Percentiles rank a stretch among this genome's conserved stretches.
phyloP scores from a whole-genome alignment of 2,797 vertebrate species.

The Yasuhikotakia modesta region DNA sequence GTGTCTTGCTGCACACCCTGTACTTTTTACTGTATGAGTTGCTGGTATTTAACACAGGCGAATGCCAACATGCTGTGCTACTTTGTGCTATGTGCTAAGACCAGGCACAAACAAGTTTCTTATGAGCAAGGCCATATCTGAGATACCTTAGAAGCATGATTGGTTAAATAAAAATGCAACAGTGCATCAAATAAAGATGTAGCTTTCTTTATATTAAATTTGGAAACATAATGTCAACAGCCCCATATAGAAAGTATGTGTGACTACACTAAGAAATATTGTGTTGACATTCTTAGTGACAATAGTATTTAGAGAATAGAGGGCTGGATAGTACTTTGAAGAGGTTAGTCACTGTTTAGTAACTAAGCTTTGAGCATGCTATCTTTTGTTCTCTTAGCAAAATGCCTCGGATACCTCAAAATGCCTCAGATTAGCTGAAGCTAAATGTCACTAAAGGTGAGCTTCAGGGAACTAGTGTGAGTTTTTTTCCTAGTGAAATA shows the following conservation, averaged over 20 bases:
- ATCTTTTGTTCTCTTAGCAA: conserved; percentile 5
- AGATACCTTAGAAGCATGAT: neutral
- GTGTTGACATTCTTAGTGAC: conserved; percentile 4
- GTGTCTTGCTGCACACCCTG: neutral
- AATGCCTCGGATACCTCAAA: conserved; percentile 15
- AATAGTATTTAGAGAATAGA: neutral
- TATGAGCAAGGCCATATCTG: neutral
- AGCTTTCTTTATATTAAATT: neutral
- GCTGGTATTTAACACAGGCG: neutral
- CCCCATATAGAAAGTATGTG: neutral
- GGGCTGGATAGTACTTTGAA: neutral
- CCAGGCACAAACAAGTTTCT: neutral
- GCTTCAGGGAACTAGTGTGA: conserved; percentile 68
- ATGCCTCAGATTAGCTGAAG: conserved; percentile 46
- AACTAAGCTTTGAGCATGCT: conserved; percentile 3
- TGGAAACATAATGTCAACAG: conserved; percentile 7
- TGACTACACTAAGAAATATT: conserved; percentile 18
- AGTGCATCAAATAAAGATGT: neutral
- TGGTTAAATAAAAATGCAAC: neutral
- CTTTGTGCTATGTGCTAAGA: neutral
- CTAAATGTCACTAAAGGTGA: conserved; percentile 63
- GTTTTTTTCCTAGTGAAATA: conserved; percentile 69
- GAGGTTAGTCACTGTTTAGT: conserved; percentile 1
- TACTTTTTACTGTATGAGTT: neutral
- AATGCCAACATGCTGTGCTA: neutral